phyloP scores from a whole-genome alignment of 2,113 vertebrate species.

The Pelvicachromis taeniatus region DNA sequence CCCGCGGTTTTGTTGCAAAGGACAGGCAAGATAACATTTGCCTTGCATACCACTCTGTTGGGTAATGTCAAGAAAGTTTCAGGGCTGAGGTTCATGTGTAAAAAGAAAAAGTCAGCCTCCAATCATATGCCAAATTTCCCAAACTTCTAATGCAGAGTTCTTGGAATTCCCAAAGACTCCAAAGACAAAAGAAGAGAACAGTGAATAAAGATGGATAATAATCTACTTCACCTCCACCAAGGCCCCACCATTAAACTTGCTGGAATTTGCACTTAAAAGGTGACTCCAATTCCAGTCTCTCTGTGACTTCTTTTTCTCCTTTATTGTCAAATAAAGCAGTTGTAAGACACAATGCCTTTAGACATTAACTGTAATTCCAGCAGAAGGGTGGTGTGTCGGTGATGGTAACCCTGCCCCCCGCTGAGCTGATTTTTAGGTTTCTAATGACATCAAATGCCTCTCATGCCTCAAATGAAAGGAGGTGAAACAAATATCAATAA shows the following conservation, averaged over 20 bases:
- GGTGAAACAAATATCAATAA: not conserved
- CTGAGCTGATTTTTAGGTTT: not conserved
- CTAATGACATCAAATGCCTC: not conserved
- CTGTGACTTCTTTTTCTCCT: not conserved
- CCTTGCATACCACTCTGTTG: not conserved
- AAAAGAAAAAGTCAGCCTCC: not conserved
- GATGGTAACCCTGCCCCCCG: conserved; percentile 30
- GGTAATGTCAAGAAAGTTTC: not conserved
- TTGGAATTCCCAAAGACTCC: not conserved
- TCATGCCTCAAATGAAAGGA: not conserved
- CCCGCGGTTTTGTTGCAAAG: not conserved
- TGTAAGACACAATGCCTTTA: not conserved
- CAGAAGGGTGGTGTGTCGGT: conserved; percentile 69
- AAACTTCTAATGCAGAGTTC: not conserved
- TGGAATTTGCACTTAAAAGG: not conserved
- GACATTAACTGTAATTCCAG: conserved; percentile 9
- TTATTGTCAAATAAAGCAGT: not conserved
- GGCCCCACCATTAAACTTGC: not conserved
- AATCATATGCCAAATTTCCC: not conserved
- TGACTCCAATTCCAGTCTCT: not conserved
- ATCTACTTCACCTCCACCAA: not conserved
- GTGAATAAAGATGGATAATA: not conserved
- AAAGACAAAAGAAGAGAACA: not conserved
- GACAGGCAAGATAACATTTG: not conserved
- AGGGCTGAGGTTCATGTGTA: not conserved